These are phyloP conservation scores for Troides oblongomaculatus DNA, from an alignment of 2,888 invertebrate species.

Conservation along the genomic window DNA sequence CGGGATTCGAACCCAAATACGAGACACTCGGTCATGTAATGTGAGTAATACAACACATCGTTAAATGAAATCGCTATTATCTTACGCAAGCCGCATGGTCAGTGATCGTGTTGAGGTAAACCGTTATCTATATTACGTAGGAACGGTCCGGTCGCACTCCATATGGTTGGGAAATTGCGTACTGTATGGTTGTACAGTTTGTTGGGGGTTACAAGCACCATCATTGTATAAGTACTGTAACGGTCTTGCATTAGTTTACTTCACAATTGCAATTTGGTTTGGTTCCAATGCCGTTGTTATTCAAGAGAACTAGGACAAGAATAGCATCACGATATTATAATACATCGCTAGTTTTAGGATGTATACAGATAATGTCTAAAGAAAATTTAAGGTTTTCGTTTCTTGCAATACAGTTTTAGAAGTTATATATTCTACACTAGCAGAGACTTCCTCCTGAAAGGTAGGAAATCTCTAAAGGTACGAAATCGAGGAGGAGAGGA, in stretches of 20 bases:
- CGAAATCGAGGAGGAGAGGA: too few species aligned
- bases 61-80: slow-evolving; percentile 11
- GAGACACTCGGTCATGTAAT: slow-evolving; percentile 1
- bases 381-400: too few species aligned
- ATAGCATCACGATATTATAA: neutral
- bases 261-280: neutral
- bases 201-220: slow-evolving; percentile 7
- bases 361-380: neutral
- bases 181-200: slow-evolving; percentile 17
- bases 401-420: too few species aligned
- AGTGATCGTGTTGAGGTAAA: slow-evolving; percentile 11
- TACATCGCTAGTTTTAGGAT: neutral
- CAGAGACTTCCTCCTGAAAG: too few species aligned
- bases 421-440: too few species aligned
- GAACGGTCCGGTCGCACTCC: slow-evolving; percentile 39
- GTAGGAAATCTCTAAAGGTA: too few species aligned
- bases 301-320: neutral
- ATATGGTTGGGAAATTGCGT: slow-evolving; percentile 39
- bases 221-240: slow-evolving; percentile 9
- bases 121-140: slow-evolving; percentile 33
- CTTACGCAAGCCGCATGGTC: slow-evolving; percentile 25
- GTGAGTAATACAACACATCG: neutral
- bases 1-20: neutral
- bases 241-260: slow-evolving; percentile 1
- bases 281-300: neutral